A percentile compares a stretch with the other conserved stretches of the same genome.
phyloP scores from a whole-genome alignment of 92 coral and sea anemone genomes.

The Chrysogorgia sp. region DNA sequence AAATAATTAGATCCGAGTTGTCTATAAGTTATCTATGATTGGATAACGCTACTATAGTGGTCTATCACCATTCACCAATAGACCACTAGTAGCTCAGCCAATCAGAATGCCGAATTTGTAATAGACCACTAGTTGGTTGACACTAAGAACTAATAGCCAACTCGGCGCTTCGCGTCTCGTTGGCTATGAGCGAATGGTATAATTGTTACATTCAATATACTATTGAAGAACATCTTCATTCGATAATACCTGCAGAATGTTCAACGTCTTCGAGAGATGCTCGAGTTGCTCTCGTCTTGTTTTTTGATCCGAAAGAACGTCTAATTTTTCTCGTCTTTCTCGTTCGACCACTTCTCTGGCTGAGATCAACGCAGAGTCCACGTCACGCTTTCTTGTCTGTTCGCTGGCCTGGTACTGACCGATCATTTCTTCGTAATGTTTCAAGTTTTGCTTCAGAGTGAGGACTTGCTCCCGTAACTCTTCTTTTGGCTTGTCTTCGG shows the following conservation, averaged over 20 bases:
- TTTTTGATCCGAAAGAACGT: constrained; percentile 88
- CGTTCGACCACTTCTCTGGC: constrained; percentile 81
- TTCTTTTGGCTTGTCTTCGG: constrained; percentile 34
- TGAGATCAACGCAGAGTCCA: constrained; percentile 79
- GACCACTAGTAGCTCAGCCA: too few species aligned
- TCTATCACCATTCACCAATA: too few species aligned
- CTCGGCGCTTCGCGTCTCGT: too few species aligned
- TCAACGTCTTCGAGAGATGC: constrained; percentile 81
- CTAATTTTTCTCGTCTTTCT: constrained; percentile 88
- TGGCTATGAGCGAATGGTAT: too few species aligned
- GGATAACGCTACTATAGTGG: too few species aligned
- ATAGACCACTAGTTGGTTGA: too few species aligned
- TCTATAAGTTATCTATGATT: too few species aligned
- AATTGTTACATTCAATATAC: too few species aligned
- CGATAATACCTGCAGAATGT: constrained; percentile 75
- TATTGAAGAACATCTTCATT: too few species aligned
- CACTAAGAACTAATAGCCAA: too few species aligned
- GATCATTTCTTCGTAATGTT: constrained; percentile 81
- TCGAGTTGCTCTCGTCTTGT: constrained; percentile 81
- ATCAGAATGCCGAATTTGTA: too few species aligned
- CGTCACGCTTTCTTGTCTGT: constrained; percentile 80
- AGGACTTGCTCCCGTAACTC: constrained; percentile 67
- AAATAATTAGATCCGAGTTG: too few species aligned
- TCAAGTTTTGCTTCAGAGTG: constrained; percentile 75
- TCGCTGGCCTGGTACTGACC: constrained; percentile 83